A percentile compares a stretch with the other conserved stretches of the same genome.
These are phyloP conservation scores for Oryctes rhinoceros DNA, from an alignment of 1,140 invertebrate species.

Conservation along the genomic window DNA sequence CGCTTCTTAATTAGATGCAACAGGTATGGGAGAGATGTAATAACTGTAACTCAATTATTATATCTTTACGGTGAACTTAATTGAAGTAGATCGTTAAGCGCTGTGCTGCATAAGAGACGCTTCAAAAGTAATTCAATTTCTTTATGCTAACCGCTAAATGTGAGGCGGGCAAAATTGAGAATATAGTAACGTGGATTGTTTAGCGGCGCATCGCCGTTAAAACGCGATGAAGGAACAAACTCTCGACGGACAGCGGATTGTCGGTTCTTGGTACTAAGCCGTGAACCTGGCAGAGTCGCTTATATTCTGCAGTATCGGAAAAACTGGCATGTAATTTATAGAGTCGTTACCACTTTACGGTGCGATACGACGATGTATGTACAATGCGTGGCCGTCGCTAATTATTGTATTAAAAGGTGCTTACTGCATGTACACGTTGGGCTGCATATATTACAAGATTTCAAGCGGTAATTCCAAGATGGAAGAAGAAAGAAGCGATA, in stretches of 20 bases:
- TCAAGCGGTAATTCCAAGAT: too few relatives aligned
- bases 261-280: not conserved
- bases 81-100: not conserved
- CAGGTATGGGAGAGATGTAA: not conserved
- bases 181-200: conserved; percentile 2
- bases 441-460: not conserved
- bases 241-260: not conserved
- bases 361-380: not conserved
- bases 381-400: not conserved
- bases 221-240: conserved; percentile 16
- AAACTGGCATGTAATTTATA: conserved; percentile 34
- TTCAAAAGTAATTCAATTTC: conserved; percentile 28
- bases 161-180: not conserved
- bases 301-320: conserved; percentile 24
- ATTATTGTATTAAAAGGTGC: conserved; percentile 16
- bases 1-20: not conserved
- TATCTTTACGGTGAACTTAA: not conserved
- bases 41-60: conserved; percentile 7
- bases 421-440: not conserved
- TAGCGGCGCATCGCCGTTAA: not conserved
- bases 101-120: not conserved
- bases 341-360: conserved; percentile 30
- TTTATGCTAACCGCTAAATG: conserved; percentile 6
- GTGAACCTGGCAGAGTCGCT: conserved; percentile 3
- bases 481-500: too few relatives aligned